A percentile compares a stretch with the other conserved stretches of the same genome.
These are phyloP conservation scores for Parnassius smintheus DNA, from an alignment of 2,888 invertebrate genomes.

Conservation along the genomic window DNA sequence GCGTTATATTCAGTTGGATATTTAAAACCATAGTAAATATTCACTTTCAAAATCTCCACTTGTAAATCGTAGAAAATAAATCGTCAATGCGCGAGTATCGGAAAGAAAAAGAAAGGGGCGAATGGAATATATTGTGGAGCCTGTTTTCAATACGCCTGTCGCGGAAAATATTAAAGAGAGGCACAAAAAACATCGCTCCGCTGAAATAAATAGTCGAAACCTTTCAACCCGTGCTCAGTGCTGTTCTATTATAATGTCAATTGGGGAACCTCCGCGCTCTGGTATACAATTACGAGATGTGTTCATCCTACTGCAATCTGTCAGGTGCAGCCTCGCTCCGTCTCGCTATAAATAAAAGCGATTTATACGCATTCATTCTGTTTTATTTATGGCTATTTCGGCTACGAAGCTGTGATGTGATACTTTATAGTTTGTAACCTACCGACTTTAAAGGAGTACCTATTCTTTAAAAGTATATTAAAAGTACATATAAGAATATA, in stretches of 20 bases:
- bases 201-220: slow-evolving; percentile 31
- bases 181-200: slow-evolving; percentile 27
- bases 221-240: slow-evolving; percentile 33
- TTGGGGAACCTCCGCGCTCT: slow-evolving; percentile 56
- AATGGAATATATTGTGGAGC: slow-evolving; percentile 19
- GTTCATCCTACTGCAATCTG: slow-evolving; percentile 73
- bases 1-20: background rate
- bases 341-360: slow-evolving; percentile 63
- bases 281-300: slow-evolving; percentile 74
- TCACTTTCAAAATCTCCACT: background rate
- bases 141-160: slow-evolving; percentile 23
- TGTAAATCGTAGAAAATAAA: slow-evolving; percentile 12
- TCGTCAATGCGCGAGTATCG: slow-evolving; percentile 15
- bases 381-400: slow-evolving; percentile 74
- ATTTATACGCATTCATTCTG: slow-evolving; percentile 61
- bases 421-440: slow-evolving; percentile 37
- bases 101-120: slow-evolving; percentile 15
- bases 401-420: slow-evolving; percentile 55
- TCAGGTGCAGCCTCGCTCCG: slow-evolving; percentile 47
- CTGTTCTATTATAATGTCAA: slow-evolving; percentile 72
- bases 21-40: background rate
- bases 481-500: too few relatives aligned
- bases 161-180: slow-evolving; percentile 25
- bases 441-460: slow-evolving; percentile 34
- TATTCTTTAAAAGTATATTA: slow-evolving; percentile 4